A percentile compares a stretch with the other conserved stretches of the same genome.
Evolutionary conservation across 2,113 vertebrate genomes (phyloP).

Genomic region (Nerophis ophidion): DNA sequence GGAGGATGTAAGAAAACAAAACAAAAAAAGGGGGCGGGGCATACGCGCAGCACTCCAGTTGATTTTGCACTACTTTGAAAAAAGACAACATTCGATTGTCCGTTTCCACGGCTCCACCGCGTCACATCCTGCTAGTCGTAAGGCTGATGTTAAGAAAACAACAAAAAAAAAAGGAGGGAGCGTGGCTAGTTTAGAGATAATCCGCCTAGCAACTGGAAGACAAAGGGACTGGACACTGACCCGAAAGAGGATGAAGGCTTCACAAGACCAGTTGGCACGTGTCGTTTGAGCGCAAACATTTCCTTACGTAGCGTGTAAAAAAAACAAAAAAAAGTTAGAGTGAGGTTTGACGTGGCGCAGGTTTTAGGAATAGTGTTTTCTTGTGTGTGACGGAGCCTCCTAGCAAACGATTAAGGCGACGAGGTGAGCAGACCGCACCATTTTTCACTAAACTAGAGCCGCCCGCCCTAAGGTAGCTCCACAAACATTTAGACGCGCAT

Average conservation of each 20-base stretch:
- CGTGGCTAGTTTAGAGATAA: slow-evolving; percentile 78
- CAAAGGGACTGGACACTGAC: slow-evolving; percentile 78
- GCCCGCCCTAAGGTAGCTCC: slow-evolving; percentile 50
- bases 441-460: slow-evolving; percentile 9
- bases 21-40: slow-evolving; percentile 42
- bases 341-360: slow-evolving; percentile 50
- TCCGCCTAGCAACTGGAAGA: slow-evolving; percentile 82
- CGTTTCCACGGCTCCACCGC: slow-evolving; percentile 32
- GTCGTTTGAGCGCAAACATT: slow-evolving; percentile 35
- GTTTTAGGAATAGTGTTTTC: slow-evolving; percentile 51
- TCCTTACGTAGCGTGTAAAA: slow-evolving; percentile 17
- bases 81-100: slow-evolving; percentile 29
- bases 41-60: slow-evolving; percentile 39
- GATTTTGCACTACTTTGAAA: slow-evolving; percentile 25
- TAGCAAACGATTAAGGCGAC: slow-evolving; percentile 60
- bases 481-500: slow-evolving; percentile 38
- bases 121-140: slow-evolving; percentile 80
- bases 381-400: slow-evolving; percentile 9
- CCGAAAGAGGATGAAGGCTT: slow-evolving; percentile 55
- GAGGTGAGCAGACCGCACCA: slow-evolving; percentile 24
- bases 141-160: slow-evolving; percentile 80
- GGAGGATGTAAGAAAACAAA: slow-evolving; percentile 47
- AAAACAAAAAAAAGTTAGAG: slow-evolving; percentile 59
- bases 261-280: slow-evolving; percentile 70
- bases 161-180: slow-evolving; percentile 35